These are phyloP conservation scores for Nyctibius bracteatus DNA, from an alignment of 2,113 vertebrate genomes.

Conservation along the genomic window DNA sequence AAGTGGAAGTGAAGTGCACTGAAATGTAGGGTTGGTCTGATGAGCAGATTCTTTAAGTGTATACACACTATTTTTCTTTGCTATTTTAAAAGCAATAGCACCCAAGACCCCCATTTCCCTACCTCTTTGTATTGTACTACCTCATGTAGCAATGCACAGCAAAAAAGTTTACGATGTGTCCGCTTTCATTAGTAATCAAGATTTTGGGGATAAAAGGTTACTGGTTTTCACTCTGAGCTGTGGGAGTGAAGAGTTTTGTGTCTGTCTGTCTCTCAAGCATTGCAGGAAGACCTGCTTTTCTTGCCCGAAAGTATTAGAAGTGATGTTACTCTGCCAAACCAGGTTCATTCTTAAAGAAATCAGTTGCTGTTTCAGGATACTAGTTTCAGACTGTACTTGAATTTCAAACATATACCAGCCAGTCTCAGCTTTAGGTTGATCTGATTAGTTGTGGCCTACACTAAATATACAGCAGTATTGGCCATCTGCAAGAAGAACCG, in stretches of 20 bases:
- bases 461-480: background rate
- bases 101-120: background rate
- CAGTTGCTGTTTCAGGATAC: background rate
- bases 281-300: background rate
- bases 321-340: background rate
- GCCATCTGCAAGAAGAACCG: background rate
- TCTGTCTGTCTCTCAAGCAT: background rate
- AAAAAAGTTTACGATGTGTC: background rate
- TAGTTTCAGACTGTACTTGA: background rate
- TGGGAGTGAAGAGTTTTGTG: background rate
- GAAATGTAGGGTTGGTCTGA: background rate
- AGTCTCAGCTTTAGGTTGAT: background rate
- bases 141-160: background rate
- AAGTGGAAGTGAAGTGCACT: background rate
- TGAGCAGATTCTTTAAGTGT: background rate
- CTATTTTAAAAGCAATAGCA: background rate
- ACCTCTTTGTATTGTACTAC: background rate
- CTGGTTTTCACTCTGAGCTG: background rate
- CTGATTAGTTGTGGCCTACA: background rate
- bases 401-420: background rate
- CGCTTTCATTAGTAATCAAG: background rate
- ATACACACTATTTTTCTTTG: background rate
- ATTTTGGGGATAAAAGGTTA: background rate
- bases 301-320: background rate
- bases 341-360: conserved; percentile 1